Evolutionary conservation across 1,140 invertebrate species (phyloP).

Genomic region (Pissodes strobi): DNA sequence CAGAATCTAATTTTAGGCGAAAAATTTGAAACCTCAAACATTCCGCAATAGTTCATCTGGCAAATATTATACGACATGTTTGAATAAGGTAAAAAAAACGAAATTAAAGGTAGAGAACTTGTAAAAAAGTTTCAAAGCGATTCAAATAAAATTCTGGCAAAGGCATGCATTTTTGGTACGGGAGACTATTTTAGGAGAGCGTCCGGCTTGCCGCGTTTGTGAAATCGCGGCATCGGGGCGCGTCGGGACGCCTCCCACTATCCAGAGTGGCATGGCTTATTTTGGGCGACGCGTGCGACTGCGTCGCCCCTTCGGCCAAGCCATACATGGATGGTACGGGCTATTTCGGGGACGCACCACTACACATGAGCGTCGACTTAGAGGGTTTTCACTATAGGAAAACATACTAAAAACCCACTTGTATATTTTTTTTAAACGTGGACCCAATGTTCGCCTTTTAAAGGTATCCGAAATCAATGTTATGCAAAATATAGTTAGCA

Average conservation of each 20-base stretch:
- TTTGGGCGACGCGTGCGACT: conserved; percentile 46
- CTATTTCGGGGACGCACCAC: conserved; percentile 38
- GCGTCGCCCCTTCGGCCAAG: conserved; percentile 40
- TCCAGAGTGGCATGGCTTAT: conserved; percentile 40
- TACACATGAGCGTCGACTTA: too few species aligned
- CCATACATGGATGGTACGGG: conserved; percentile 48
- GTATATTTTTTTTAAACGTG: too few species aligned
- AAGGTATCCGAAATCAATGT: too few species aligned
- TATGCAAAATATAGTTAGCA: too few species aligned
- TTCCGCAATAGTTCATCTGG: too few species aligned
- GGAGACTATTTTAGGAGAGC: conserved; percentile 41
- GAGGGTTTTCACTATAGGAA: too few species aligned
- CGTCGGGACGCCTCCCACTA: conserved; percentile 42
- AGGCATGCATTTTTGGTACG: conserved; percentile 42
- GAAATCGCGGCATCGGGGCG: conserved; percentile 35
- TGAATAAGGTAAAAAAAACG: too few species aligned
- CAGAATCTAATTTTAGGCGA: too few species aligned
- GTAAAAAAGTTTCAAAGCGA: background rate
- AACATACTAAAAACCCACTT: too few species aligned
- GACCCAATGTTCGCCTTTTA: too few species aligned
- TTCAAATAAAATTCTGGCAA: background rate
- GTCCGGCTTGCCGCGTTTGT: conserved; percentile 41
- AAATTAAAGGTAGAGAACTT: background rate
- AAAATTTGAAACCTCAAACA: too few species aligned
- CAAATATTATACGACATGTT: too few species aligned